Evolutionary conservation across 1,140 invertebrate genomes (phyloP).

Genomic region (Pseudomyrmex cubaensis): DNA sequence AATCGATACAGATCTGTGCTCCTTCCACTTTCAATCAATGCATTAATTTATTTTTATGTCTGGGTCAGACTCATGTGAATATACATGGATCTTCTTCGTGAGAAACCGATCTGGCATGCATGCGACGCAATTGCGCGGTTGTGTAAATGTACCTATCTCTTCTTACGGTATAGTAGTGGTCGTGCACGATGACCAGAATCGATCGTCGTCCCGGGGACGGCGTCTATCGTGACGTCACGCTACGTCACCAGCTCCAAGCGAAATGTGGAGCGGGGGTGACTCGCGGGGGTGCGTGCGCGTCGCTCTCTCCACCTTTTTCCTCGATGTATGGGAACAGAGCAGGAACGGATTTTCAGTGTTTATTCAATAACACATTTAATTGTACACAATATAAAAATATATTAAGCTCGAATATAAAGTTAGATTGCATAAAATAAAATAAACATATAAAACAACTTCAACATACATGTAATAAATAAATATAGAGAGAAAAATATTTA

Average conservation of each 20-base stretch:
- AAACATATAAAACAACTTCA: too few species aligned
- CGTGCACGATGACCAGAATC: conserved; percentile 52
- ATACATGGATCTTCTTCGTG: neutral
- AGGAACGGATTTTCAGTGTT: neutral
- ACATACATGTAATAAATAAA: too few species aligned
- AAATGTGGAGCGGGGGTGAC: neutral
- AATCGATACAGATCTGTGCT: too few species aligned
- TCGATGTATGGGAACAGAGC: neutral
- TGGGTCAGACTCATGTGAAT: too few species aligned
- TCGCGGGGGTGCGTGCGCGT: neutral
- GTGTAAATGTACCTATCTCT: conserved; percentile 4
- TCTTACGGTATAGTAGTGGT: conserved; percentile 10
- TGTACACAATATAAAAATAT: too few species aligned
- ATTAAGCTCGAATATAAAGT: too few species aligned
- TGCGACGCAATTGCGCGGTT: neutral
- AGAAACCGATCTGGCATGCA: neutral
- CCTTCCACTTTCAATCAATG: too few species aligned
- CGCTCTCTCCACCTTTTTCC: neutral
- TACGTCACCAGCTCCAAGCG: conserved; percentile 48
- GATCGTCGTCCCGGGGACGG: conserved; percentile 63
- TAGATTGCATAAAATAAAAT: too few species aligned
- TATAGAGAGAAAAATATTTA: too few species aligned
- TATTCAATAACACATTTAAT: neutral
- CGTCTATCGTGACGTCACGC: conserved; percentile 61
- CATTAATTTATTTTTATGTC: too few species aligned